Evolutionary conservation across 2,888 invertebrate genomes (phyloP).

Genomic region (Pandemis corylana): DNA sequence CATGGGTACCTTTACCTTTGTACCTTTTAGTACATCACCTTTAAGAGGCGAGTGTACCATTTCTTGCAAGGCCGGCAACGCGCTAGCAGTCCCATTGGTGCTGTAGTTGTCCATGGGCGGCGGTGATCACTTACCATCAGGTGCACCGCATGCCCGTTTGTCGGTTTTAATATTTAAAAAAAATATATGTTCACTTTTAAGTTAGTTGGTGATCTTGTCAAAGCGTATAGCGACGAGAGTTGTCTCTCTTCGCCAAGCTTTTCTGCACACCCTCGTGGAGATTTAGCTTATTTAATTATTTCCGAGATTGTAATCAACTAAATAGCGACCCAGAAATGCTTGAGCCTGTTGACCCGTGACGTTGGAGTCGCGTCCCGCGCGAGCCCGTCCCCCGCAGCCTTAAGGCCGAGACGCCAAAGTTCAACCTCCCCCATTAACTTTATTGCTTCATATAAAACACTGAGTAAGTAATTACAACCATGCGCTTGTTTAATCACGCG

Average conservation of each 20-base stretch:
- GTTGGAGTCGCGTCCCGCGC: not conserved
- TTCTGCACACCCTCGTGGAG: not conserved
- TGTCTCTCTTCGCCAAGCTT: not conserved
- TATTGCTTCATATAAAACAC: conserved; percentile 23
- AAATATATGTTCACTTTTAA: too few relatives aligned
- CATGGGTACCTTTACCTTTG: too few relatives aligned
- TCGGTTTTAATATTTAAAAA: too few relatives aligned
- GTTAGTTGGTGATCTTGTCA: too few relatives aligned
- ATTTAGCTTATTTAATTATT: not conserved
- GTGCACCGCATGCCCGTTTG: too few relatives aligned
- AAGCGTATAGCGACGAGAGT: not conserved
- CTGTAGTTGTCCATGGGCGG: too few relatives aligned
- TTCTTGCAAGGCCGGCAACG: too few relatives aligned
- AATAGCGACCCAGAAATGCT: not conserved
- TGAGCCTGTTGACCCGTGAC: conserved; percentile 6
- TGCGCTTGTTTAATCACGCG: conserved; percentile 31
- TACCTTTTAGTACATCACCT: too few relatives aligned
- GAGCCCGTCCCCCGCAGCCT: not conserved
- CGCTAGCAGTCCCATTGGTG: too few relatives aligned
- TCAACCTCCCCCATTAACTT: conserved; percentile 19
- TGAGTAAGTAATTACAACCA: conserved; percentile 23
- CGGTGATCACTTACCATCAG: too few relatives aligned
- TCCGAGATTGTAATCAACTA: not conserved
- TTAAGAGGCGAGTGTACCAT: too few relatives aligned
- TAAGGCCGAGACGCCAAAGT: conserved; percentile 6